Percentiles rank a stretch among this genome's conserved stretches.
These are phyloP conservation scores for Eretmochelys imbricata DNA, from an alignment of 2,113 vertebrate genomes.

Conservation along the genomic window DNA sequence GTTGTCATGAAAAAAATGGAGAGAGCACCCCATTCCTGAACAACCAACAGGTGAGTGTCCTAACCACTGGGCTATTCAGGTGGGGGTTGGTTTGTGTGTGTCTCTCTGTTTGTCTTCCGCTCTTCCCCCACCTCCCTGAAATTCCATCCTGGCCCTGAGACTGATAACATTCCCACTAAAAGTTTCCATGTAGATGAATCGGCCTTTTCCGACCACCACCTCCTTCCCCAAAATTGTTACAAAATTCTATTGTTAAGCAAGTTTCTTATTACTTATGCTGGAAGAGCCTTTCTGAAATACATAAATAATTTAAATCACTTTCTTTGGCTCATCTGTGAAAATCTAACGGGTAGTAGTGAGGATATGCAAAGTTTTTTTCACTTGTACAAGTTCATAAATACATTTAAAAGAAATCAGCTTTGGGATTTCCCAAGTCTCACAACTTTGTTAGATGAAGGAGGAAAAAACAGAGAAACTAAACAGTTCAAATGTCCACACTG, in stretches of 20 bases:
- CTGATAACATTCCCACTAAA: not conserved
- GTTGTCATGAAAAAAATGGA: not conserved
- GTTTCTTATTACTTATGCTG: slow-evolving; percentile 1
- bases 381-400: not conserved
- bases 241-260: not conserved
- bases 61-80: not conserved
- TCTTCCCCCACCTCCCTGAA: not conserved
- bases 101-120: not conserved
- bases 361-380: not conserved
- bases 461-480: not conserved
- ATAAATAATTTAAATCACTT: slow-evolving; percentile 16
- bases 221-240: not conserved
- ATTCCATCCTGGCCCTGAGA: not conserved
- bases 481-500: not conserved
- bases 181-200: not conserved
- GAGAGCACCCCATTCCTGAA: not conserved
- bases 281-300: not conserved
- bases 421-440: not conserved
- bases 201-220: not conserved
- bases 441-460: not conserved
- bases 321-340: slow-evolving; percentile 17
- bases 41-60: not conserved
- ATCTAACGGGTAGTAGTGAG: slow-evolving; percentile 23
- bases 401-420: not conserved
- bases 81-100: not conserved